Conservation (phyloP, 2,797 vertebrate species). For the Malurus leucopterus region DNA sequence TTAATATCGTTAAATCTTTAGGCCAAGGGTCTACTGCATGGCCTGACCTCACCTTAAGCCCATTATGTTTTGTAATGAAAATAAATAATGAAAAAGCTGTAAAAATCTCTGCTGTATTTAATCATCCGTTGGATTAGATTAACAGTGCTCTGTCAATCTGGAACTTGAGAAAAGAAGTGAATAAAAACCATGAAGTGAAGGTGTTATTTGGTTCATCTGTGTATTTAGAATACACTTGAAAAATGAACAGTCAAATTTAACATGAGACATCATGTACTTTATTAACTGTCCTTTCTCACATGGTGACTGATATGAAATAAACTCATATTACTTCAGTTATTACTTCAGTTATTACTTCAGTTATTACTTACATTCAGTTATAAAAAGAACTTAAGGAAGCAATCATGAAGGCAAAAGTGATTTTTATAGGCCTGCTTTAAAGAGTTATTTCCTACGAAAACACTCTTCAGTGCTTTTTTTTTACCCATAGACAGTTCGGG, state of each 20-base stretch:
- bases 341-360: no score
- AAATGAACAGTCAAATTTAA: constrained; percentile 1
- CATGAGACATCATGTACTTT: neutral
- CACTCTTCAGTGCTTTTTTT: neutral
- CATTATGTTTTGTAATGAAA: neutral
- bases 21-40: neutral
- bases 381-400: neutral
- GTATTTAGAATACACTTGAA: neutral
- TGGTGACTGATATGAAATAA: constrained; percentile 2
- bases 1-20: neutral
- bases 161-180: neutral
- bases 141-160: neutral
- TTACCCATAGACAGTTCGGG: neutral
- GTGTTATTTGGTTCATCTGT: neutral
- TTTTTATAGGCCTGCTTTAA: neutral
- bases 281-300: neutral
- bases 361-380: neutral
- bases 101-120: neutral
- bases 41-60: neutral
- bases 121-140: neutral
- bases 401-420: neutral
- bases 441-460: neutral
- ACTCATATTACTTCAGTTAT: neutral
- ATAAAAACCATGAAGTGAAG: neutral
- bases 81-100: neutral